phyloP scores from a whole-genome alignment of 2,888 invertebrate genomes.

The Rutpela maculata region DNA sequence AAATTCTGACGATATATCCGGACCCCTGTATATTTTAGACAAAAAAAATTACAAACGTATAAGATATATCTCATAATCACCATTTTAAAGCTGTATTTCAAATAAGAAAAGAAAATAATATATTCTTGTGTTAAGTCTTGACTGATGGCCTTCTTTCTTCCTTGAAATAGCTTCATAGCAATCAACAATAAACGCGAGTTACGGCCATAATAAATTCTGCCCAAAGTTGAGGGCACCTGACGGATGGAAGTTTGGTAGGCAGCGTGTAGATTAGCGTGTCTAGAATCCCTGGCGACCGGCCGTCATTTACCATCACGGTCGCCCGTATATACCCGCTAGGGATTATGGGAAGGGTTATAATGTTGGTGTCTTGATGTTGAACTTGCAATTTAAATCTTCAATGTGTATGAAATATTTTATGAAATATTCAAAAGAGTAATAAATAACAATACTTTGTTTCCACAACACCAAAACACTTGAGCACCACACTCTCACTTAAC shows the following conservation, averaged over 20 bases:
- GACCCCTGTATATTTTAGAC: too few relatives aligned
- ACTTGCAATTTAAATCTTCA: neutral
- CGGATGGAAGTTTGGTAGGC: constrained; percentile 19
- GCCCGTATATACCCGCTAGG: constrained; percentile 8
- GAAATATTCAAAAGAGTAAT: neutral
- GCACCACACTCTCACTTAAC: too few relatives aligned
- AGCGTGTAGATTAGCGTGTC: constrained; percentile 20
- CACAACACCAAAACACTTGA: too few relatives aligned
- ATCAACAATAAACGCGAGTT: constrained; percentile 9
- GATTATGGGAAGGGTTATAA: constrained; percentile 10
- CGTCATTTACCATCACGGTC: constrained; percentile 14
- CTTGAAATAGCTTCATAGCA: constrained; percentile 1
- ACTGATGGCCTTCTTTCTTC: constrained; percentile 2
- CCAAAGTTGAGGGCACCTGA: constrained; percentile 12
- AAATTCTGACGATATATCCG: too few relatives aligned
- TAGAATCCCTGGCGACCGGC: constrained; percentile 13
- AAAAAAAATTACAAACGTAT: too few relatives aligned
- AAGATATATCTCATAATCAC: too few relatives aligned
- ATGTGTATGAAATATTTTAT: neutral
- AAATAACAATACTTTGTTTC: too few relatives aligned
- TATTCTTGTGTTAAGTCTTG: neutral
- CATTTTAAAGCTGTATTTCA: too few relatives aligned
- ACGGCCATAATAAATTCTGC: constrained; percentile 5
- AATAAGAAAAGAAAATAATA: neutral
- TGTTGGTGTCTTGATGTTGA: constrained; percentile 8